A percentile compares a stretch with the other conserved stretches of the same genome.
phyloP scores from a whole-genome alignment of 2,888 invertebrate species.

The Oligia strigilis region DNA sequence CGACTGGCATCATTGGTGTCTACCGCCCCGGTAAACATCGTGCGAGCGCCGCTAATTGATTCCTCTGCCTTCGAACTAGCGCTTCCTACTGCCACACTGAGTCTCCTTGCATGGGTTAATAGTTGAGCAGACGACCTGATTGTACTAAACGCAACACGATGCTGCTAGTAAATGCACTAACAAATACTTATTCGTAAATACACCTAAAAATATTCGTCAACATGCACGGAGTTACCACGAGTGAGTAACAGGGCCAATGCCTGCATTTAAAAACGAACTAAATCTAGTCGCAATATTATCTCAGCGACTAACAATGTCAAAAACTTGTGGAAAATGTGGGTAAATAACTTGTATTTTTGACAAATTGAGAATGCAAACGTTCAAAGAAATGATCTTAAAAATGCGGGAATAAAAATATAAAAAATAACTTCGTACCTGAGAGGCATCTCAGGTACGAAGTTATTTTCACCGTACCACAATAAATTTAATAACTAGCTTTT shows the following conservation, averaged over 20 bases:
- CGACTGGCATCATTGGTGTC: slow-evolving; percentile 5
- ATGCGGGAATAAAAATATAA: too few species aligned
- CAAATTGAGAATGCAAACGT: not conserved
- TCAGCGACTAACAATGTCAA: not conserved
- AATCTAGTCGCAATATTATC: not conserved
- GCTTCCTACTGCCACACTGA: not conserved
- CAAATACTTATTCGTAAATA: not conserved
- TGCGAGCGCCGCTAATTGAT: slow-evolving; percentile 13
- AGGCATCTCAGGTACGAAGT: not conserved
- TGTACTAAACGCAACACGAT: not conserved
- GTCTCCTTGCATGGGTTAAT: not conserved
- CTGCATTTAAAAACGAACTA: not conserved
- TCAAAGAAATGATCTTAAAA: not conserved
- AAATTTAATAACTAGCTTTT: not conserved
- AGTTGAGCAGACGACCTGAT: not conserved
- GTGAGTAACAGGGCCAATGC: not conserved
- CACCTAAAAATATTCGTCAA: not conserved
- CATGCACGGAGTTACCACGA: too few species aligned
- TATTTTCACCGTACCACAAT: not conserved
- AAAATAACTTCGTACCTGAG: too few species aligned
- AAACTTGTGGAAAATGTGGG: not conserved
- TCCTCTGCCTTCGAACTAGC: not conserved
- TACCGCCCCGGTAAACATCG: slow-evolving; percentile 23
- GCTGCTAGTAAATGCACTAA: not conserved
- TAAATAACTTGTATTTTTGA: not conserved